Evolutionary conservation across 1,140 invertebrate species (phyloP), one percentile per base, ranked within the genome.

Genomic region (Macrobrachium rosenbergii): DNA sequence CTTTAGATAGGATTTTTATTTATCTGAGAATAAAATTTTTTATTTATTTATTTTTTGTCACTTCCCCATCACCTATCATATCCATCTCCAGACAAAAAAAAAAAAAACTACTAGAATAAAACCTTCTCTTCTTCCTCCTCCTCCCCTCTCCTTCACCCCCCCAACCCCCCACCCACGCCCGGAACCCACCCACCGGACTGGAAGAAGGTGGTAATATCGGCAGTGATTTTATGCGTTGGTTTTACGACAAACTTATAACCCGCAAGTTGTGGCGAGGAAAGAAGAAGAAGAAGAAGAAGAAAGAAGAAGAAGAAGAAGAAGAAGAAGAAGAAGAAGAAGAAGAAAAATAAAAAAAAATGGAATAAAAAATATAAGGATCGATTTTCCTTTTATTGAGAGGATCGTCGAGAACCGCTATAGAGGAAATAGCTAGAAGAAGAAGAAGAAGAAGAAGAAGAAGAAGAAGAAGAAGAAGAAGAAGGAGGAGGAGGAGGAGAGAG

Each of bases 221-320:
- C 82, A 84, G 82, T 84, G 82, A 72, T 84, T 84, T 84, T 84
- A 84, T 84, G 82, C 75, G 73, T 60, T 67, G 82, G 82, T 84
- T 84, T 84, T 84, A 84, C 75, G 82, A 84, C 82, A 84, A 77
- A 84, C 73, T 84, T 84, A 84, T 84, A 84, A 84, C 82, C 52
- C 67, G 82, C 69, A 72, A 67, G 80, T 82, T 82, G 80, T 69
- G 63, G 23, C 59, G 77, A 59, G 58, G 58, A 37, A 21, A 60
- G 37, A 28, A 62, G 59, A 21, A 16, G 77, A 21, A n/a, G 58
- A 19, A 28, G n/a, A 62, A 19, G 17, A 14, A 28, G 12, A 8
- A 23, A 60, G 37, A 28, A 62, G 59, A 21, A 16, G 77, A 21
- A n/a, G 58, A 19, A 28, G n/a, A 62, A 19, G 17, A 14, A 28